Evolutionary conservation across 2,888 invertebrate species (phyloP).

Genomic region (Strigamia crassipes): DNA sequence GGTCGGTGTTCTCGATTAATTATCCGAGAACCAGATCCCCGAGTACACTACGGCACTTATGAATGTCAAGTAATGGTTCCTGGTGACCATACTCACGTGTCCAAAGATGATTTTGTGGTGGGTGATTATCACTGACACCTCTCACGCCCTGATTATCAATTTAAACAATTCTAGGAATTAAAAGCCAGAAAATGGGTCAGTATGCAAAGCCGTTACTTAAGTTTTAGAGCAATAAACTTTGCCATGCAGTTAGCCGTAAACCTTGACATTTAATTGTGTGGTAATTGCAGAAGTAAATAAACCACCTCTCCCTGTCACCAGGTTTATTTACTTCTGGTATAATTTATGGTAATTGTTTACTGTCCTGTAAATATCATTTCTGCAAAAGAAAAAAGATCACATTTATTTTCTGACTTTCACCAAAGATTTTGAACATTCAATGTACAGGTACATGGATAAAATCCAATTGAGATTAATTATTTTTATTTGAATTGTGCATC

Average conservation of each 20-base stretch:
- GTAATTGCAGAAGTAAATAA: no score
- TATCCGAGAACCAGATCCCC: conserved; percentile 49
- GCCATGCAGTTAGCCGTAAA: background rate
- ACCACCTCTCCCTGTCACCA: no score
- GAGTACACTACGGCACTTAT: conserved; percentile 49
- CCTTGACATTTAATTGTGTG: background rate
- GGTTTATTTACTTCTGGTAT: no score
- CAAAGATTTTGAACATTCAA: no score
- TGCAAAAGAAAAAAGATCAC: no score
- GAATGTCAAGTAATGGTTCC: conserved; percentile 49
- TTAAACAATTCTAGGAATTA: background rate
- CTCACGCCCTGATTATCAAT: background rate
- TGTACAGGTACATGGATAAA: no score
- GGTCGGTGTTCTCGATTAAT: conserved; percentile 48
- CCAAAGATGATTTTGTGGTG: conserved; percentile 50
- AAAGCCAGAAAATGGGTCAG: background rate
- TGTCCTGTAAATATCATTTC: no score
- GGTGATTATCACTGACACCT: conserved; percentile 38
- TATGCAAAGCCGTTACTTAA: background rate
- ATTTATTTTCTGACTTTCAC: no score
- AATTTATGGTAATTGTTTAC: no score
- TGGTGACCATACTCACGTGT: conserved; percentile 47
- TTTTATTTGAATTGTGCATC: no score
- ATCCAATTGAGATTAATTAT: no score
- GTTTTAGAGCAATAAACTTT: background rate